Base-by-base conservation (phyloP, 2,113 vertebrate genomes). In the Saccopteryx bilineata region DNA sequence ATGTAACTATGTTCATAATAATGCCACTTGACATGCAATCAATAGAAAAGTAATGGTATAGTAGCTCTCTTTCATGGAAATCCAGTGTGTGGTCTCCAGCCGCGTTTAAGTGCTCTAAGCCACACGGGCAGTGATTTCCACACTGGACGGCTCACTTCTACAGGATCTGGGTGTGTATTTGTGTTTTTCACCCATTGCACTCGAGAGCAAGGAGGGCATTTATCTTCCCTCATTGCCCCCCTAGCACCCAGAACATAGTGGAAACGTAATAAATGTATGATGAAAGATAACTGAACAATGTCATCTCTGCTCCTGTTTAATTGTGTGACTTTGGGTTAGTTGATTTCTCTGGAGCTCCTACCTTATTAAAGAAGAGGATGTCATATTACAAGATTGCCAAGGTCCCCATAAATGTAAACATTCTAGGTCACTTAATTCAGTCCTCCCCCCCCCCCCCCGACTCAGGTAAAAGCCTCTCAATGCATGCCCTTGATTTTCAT, bases 341-440 rank as follows among this genome's bases (percentile, higher is more conserved):
- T 96, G 83, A 96, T 97, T 97, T 97, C 96, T 97, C 96, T 94
- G 80, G 96, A 96, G 95, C 61, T 19, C 84, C 84, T 69, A 39
- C 33, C 56, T 97, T 96, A 97, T 96, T 97, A 96, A 96, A 96
- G 74, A 79, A 58, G 84, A 54, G 33, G 50, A 72, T 94, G 93
- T 90, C 94, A 78, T 90, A 79, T 54, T 69, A 75, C 24, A 9
- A 86, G 90, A 96, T 87, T 56, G 72, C 91, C 72, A 86, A 79
- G 72, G 94, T 95, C 85, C 71, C 26, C 95, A 89, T 95, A 96
- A 95, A 90, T 91, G 88, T 65, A 92, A 94, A 96, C 63, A 95
- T 95, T 96, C 93, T 31, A 75, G 94, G 96, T 96, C 91, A 89
- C 75, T 83, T 89, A 87, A 92, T 87, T 90, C 72, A 60, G 50